A percentile compares a stretch with the other conserved stretches of the same genome.
These are phyloP conservation scores for Hydractinia echinata DNA, from an alignment of 30 jellyfish, hydroid and myxozoan genomes.

Conservation along the genomic window DNA sequence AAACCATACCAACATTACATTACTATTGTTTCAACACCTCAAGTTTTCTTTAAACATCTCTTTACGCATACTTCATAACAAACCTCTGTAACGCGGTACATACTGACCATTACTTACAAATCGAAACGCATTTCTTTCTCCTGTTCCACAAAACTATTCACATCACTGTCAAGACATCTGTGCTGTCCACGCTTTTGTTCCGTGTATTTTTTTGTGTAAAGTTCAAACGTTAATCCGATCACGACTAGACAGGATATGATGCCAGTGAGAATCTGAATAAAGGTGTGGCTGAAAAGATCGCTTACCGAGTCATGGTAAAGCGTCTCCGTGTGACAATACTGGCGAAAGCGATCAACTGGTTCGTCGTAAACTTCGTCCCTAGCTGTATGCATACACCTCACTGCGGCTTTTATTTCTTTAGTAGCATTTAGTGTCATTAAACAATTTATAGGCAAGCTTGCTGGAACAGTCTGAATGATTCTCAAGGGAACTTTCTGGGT, in stretches of 20 bases:
- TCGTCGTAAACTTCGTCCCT: constrained; percentile 27
- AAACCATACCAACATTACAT: too few species aligned
- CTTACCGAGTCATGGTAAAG: constrained; percentile 24
- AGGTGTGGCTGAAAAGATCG: neutral
- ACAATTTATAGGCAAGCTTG: constrained; percentile 32
- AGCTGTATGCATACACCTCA: constrained; percentile 25
- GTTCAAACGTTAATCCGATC: constrained; percentile 23
- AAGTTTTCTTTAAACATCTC: too few species aligned
- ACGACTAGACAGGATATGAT: neutral
- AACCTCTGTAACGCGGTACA: too few species aligned
- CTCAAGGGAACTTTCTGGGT: constrained; percentile 6
- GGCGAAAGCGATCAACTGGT: constrained; percentile 23
- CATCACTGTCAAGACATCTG: too few species aligned
- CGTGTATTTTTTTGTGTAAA: neutral
- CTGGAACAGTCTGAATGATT: constrained; percentile 24
- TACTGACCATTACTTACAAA: too few species aligned
- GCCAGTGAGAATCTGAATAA: constrained; percentile 18
- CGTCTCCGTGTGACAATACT: constrained; percentile 33
- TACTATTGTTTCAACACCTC: too few species aligned
- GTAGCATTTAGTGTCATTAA: constrained; percentile 14
- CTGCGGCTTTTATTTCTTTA: neutral
- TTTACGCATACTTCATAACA: too few species aligned
- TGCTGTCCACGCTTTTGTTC: too few species aligned
- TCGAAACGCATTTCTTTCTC: too few species aligned
- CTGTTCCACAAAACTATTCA: too few species aligned